Evolutionary conservation across 2,888 invertebrate genomes (phyloP), one percentile per base, ranked within the genome.

Genomic region (Pseudococcus viburni): DNA sequence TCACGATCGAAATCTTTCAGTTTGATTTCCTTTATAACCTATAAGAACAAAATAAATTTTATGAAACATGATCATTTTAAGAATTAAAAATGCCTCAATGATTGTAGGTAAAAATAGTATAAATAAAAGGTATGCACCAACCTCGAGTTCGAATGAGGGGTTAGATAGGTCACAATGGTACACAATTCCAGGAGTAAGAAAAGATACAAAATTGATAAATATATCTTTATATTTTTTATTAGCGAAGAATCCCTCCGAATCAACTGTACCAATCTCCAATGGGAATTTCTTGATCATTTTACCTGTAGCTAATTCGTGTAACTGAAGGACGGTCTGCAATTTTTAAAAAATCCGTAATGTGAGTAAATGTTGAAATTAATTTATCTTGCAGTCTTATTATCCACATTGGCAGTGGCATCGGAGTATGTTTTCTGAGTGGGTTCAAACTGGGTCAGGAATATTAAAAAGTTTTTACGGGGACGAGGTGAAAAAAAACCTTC

Each of bases 131-230:
- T 42, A 42, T 1, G 17, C 4, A 55, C 15, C 55, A n/a, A 95
- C 94, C 90, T 94, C 94, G 80, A 96, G 95, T 89, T 93, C 93
- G 59, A 94, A 93, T 0, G 94, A 93, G 15, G 93, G 91, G 88
- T 94, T 93, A 0, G 93, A 94, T 90, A 99, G 94, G 92, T 98
- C 96, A 91, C 64, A 64, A 22, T 64, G 64, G 22, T 64, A 22
- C 8, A 98, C 97, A 90, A 95, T 93, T 90, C 95, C 95, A 42
- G 99, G 99, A 86, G 96, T 95, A 85, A 99, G 93, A 93, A 99
- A 99, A 0, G 99, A 99, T 90, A 96, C 95, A 92, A 99, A 98
- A 91, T 96, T 95, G 92, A 96, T 98, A 92, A 99, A 99, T 91
- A 99, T 95, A 93, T 98, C 97, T 0, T 94, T 94, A 91, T 96